Percentiles rank a stretch among this genome's conserved stretches.
Conservation (phyloP, 2,888 invertebrate genomes). For the Rhagonycha fulva region DNA sequence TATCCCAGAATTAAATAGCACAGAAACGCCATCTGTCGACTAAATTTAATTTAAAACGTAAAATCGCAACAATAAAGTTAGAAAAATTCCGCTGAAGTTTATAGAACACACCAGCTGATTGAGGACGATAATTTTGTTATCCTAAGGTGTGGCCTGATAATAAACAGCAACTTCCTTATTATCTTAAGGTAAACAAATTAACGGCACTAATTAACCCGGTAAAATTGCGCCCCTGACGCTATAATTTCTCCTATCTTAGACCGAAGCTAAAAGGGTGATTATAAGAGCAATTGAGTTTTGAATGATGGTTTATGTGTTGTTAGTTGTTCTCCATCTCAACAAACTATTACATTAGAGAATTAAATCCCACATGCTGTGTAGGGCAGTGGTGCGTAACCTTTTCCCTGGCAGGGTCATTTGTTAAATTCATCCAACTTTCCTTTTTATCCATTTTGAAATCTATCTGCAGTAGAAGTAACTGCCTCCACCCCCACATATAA, state of each 20-base stretch:
- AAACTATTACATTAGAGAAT: not conserved
- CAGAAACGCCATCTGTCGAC: too few species aligned
- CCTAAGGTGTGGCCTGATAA: slow-evolving; percentile 11
- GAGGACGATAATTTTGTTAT: not conserved
- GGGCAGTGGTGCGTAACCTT: too few species aligned
- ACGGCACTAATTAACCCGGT: not conserved
- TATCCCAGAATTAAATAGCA: too few species aligned
- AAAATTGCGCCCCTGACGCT: not conserved
- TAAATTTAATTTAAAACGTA: too few species aligned
- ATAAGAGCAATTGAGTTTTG: not conserved
- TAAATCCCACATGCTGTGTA: not conserved
- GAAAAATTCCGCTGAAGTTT: not conserved
- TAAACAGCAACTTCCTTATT: slow-evolving; percentile 10
- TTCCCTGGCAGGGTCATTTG: not conserved
- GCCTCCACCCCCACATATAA: too few species aligned
- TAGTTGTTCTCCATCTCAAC: not conserved
- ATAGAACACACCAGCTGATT: not conserved
- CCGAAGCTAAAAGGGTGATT: not conserved
- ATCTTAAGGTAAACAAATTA: slow-evolving; percentile 15
- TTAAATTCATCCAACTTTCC: not conserved
- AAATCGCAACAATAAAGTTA: not conserved
- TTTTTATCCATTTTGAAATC: not conserved
- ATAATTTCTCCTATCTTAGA: not conserved
- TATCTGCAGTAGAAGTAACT: too few species aligned
- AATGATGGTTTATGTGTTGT: not conserved